Evolutionary conservation across 2,797 vertebrate genomes (phyloP), one percentile per base, ranked within the genome.

Genomic region (Danio aesculapii): DNA sequence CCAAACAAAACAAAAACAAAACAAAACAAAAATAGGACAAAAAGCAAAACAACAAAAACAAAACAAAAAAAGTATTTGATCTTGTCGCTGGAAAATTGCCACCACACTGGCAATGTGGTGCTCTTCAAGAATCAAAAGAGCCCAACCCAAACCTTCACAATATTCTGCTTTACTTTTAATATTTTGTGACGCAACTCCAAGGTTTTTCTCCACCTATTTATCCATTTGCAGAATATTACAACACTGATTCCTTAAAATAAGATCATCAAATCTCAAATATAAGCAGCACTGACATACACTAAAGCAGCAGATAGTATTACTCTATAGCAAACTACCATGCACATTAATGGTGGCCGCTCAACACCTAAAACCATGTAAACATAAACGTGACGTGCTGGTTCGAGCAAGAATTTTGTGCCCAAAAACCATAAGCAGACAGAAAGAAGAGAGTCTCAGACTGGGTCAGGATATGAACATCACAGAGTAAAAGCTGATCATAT

Each of bases 401-500:
- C 69, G 57, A 74, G 39, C 17, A 17, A 59, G 44, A 64, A 63
- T 30, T 17, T 53, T 55, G 49, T 19, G 47, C 49, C 10, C 9
- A 30, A 30, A 53, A 41, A 3, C 0, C 8, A 58, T 11, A 53
- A n/a, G 44, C 16, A 50, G 53, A 77, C 19, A 61, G 52, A 47
- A n/a, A n/a, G 49, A 63, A 44, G 46, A 75, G n/a, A 16, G 44
- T 47, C 30, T 43, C 50, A 46, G 81, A 79, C 74, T 53, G 55
- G 78, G 61, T 52, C 55, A 81, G 76, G 70, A 84, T 82, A 76
- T 81, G 66, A 83, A 53, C 75, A 81, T 72, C 61, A 79, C 58
- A 61, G 75, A 76, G 68, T 73, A 71, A 79, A 68, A 64, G 47
- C 81, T 49, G 79, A 86, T 89, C 86, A 69, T 78, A 79, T 86